phyloP scores from a whole-genome alignment of 2,113 vertebrate species.

The Silurus glanis region DNA sequence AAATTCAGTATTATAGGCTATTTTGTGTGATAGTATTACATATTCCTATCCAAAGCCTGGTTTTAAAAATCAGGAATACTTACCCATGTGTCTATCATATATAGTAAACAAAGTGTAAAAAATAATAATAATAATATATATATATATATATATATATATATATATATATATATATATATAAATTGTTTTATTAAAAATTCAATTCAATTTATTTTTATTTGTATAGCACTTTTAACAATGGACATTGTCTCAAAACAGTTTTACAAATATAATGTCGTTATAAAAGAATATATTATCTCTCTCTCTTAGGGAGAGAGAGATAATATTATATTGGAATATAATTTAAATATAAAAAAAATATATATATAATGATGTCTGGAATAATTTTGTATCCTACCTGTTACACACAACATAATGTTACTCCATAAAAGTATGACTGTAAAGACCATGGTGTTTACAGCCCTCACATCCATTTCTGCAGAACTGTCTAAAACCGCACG shows the following conservation, averaged over 20 bases:
- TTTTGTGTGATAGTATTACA: background rate
- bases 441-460: background rate
- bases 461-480: background rate
- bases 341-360: background rate
- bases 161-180: too few species aligned
- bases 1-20: background rate
- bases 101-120: too few species aligned
- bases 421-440: conserved; percentile 16
- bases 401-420: conserved; percentile 6
- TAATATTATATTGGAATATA: background rate
- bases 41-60: background rate
- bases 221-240: too few species aligned
- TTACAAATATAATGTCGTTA: too few species aligned
- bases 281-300: too few species aligned
- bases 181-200: too few species aligned
- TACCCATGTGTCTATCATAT: background rate
- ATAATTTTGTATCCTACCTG: conserved; percentile 28
- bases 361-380: too few species aligned
- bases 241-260: too few species aligned
- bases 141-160: too few species aligned
- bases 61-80: background rate
- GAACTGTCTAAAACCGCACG: background rate
- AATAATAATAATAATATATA: too few species aligned
- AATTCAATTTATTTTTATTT: too few species aligned
- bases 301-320: too few species aligned